These are phyloP conservation scores for Barypeithes pellucidus DNA, from an alignment of 2,888 invertebrate species.

Conservation along the genomic window DNA sequence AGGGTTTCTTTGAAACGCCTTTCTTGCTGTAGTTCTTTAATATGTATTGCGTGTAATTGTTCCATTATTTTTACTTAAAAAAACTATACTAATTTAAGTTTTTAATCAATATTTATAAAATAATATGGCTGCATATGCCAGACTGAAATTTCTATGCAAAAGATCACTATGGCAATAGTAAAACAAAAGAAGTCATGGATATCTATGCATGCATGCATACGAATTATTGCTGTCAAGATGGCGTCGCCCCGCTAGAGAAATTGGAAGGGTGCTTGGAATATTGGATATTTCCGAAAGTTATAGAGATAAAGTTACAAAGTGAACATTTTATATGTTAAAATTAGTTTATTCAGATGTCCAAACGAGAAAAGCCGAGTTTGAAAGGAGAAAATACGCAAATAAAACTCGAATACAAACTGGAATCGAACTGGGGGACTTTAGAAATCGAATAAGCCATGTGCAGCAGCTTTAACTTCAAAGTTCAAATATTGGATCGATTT, in stretches of 20 bases:
- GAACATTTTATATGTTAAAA: neutral
- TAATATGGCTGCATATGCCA: neutral
- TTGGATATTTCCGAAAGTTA: too few species aligned
- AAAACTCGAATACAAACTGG: neutral
- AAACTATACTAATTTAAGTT: neutral
- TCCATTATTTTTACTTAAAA: slow-evolving; percentile 19
- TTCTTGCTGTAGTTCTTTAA: slow-evolving; percentile 21
- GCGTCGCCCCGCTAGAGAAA: too few species aligned
- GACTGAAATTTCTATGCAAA: too few species aligned
- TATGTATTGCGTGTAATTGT: slow-evolving; percentile 6
- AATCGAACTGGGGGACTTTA: neutral
- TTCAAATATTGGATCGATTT: neutral
- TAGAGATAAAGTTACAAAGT: neutral
- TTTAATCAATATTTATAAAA: neutral
- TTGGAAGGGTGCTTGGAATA: too few species aligned
- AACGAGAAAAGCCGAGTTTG: slow-evolving; percentile 1
- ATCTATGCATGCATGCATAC: too few species aligned
- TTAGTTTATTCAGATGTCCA: neutral
- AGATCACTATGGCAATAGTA: too few species aligned
- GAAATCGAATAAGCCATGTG: neutral
- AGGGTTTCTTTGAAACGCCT: slow-evolving; percentile 13
- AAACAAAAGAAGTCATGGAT: too few species aligned
- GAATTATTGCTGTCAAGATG: too few species aligned
- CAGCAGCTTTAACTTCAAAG: neutral
- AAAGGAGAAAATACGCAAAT: neutral